phyloP scores from a whole-genome alignment of 2,113 vertebrate genomes.

The Myocastor coypus region DNA sequence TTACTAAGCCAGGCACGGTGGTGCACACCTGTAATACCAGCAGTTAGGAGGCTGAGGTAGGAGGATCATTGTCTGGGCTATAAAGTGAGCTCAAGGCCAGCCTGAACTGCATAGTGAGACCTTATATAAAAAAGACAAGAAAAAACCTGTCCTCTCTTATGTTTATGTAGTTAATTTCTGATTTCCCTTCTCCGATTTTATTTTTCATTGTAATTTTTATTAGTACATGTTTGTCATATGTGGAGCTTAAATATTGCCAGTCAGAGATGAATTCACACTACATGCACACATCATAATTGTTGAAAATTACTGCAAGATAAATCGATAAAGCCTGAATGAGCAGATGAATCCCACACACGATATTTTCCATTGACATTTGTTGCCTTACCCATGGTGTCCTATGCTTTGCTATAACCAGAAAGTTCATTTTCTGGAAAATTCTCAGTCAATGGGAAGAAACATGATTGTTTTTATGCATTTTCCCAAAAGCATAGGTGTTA shows the following conservation, averaged over 20 bases:
- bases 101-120: no score
- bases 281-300: background rate
- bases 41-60: no score
- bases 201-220: background rate
- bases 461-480: background rate
- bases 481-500: background rate
- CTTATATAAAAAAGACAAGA: no score
- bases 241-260: background rate
- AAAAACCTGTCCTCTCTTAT: background rate
- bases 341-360: background rate
- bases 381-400: background rate
- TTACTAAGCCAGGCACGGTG: background rate
- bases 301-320: conserved; percentile 27
- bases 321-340: background rate
- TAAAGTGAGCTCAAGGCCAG: no score
- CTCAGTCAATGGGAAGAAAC: background rate
- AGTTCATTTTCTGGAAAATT: background rate
- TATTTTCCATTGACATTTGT: background rate
- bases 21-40: no score
- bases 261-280: background rate
- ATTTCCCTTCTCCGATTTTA: background rate
- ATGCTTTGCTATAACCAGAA: background rate
- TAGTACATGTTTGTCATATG: background rate
- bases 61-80: no score
- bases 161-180: conserved; percentile 20